phyloP scores from a whole-genome alignment of 2,113 vertebrate species.

The Burhinus bistriatus region DNA sequence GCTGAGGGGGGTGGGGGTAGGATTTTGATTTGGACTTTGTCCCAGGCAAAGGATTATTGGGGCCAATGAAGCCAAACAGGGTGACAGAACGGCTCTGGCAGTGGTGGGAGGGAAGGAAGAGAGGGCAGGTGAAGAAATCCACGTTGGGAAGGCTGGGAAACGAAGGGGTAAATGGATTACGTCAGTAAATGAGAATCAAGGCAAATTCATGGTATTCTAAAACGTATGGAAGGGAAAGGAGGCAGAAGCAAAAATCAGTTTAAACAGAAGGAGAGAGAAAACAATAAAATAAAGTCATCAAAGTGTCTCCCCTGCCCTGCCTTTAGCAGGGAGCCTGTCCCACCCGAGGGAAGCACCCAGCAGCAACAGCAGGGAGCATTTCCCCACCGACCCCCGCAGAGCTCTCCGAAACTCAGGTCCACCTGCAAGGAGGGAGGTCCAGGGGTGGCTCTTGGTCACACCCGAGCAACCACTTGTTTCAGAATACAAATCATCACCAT shows the following conservation, averaged over 20 bases:
- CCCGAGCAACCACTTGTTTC: neutral
- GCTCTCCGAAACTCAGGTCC: neutral
- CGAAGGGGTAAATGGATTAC: neutral
- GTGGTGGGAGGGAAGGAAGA: neutral
- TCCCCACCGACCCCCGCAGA: neutral
- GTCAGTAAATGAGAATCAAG: neutral
- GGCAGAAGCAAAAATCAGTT: neutral
- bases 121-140: neutral
- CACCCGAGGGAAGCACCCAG: neutral
- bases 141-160: neutral
- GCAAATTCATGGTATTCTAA: rapidly evolving
- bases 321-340: neutral
- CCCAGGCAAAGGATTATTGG: neutral
- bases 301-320: neutral
- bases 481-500: neutral
- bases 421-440: neutral
- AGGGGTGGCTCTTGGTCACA: neutral
- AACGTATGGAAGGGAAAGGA: neutral
- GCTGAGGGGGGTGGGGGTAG: neutral
- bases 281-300: neutral
- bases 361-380: neutral
- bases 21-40: neutral
- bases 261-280: neutral
- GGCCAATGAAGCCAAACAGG: neutral
- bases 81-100: neutral